Base-by-base conservation (phyloP, 1,140 invertebrate genomes). In the Diabrotica undecimpunctata region DNA sequence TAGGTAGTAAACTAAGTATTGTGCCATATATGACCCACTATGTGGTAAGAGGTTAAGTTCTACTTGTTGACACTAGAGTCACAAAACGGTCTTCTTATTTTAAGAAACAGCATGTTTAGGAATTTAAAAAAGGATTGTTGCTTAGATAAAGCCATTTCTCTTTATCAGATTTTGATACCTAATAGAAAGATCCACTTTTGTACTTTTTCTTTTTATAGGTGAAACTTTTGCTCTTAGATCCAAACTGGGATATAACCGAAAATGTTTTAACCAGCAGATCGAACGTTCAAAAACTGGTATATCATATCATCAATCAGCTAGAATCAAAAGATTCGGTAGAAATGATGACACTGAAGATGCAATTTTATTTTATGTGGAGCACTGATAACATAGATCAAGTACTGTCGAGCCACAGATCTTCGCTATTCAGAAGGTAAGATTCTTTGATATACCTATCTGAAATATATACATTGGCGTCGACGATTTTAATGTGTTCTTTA, bases 361-460 rank as follows among this genome's bases (percentile, higher is more conserved):
- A 92, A 72, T 83, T 88, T 56, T 85, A 88, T 66, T 89, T 90
- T 75, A 81, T 83, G 35, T 87, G 85, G 67, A 85, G 88, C 70
- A 89, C 89, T 74, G 84, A 85, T 13, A 82, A 82, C 35, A 81
- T 79, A 70, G 81, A 83, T 25, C 79, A 80, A 46, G 77, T 83
- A 5, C 80, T 87, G 11, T 79, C 80, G 38, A 82, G 81, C 9
- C 81, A 87, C 65, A 72, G 83, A 58, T 73, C 79, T 5, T 79
- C 80, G 11, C 77, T n/a, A n/a, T n/a, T n/a, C n/a, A n/a, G n/a
- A n/a, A n/a, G n/a, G n/a, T n/a, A n/a, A n/a, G n/a, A n/a, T n/a
- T n/a, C n/a, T n/a, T n/a, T n/a, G n/a, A n/a, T n/a, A n/a, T n/a
- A n/a, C n/a, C n/a, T n/a, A n/a, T n/a, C n/a, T n/a, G n/a, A n/a